Evolutionary conservation across 1,140 invertebrate species (phyloP), one percentile per base, ranked within the genome.

Genomic region (Nylanderia fulva): DNA sequence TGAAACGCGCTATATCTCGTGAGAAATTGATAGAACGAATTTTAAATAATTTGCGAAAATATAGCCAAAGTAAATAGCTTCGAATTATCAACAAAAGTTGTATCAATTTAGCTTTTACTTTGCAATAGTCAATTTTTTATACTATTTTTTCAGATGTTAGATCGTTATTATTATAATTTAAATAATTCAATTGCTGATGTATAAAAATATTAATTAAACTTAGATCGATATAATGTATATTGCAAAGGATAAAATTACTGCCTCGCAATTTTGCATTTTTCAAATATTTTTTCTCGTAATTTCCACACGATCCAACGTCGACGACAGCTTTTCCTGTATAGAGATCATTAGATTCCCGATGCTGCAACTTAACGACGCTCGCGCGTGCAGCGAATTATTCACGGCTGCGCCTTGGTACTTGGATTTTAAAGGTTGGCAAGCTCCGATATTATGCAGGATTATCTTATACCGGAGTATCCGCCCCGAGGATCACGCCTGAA

Each of bases 361-460:
- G 52, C 21, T 77, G 71, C 45, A 79, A 64, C 39, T 64, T 84
- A 89, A 86, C 85, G 69, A 71, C 60, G 56, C 63, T 76, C 54
- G 61, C 75, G 80, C 75, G 80, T n/a, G 56, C 74, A 54, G 29
- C 68, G 24, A 71, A 80, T 80, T 84, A 71, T 64, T 71, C 48
- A 82, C 76, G 33, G 13, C 9, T 56, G 61, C 45, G 64, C 29
- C 54, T n/a, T 56, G 61, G 58, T 64, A 56, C 61, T 79, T 42
- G 76, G 84, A 85, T 85, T 85, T 82, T 82, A 82, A 68, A 82
- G 84, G 54, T 64, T 69, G 27, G 63, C 52, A 71, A 85, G 33
- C 52, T n/a, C 76, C 27, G 54, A 68, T 82, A 85, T 85, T 82
- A 85, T 69, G 76, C 84, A 63, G 52, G 76, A 85, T 85, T 85